Evolutionary conservation across 2,888 invertebrate genomes (phyloP), one percentile per base, ranked within the genome.

Genomic region (Sphaerolaimus hirsutus): DNA sequence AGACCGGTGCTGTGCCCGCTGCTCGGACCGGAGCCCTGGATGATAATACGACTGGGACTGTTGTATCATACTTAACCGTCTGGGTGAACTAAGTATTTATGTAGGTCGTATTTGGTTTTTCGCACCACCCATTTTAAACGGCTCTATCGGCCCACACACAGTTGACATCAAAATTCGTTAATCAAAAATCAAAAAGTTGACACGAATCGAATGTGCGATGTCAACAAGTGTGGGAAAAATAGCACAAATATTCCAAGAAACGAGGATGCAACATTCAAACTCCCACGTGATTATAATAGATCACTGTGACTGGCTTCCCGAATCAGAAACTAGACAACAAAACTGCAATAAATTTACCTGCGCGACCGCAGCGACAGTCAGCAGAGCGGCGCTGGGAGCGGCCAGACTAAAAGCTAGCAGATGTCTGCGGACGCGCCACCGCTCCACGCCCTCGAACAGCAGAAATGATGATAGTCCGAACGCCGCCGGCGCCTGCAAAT

Each of bases 391-490:
- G 24, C 81, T 63, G 0, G 97, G 97, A 1, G 97, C 93, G 0
- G 97, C 76, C 43, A 82, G 68, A 0, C 91, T 82, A 69, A 97
- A 99, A 53, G 89, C 75, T 26, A 83, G 66, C 42, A 97, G 71
- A 66, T 99, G 91, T 58, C 76, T 79, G 26, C 82, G 71, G 58
- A 93, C 89, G 52, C 80, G 71, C 52, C 76, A 76, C 64, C 81
- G 74, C 52, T 93, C 91, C 26, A 93, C 74, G 5, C 87, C 87
- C 59, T 87, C 89, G 62, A 91, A 89, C 51, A 97, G 66, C 38
- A 97, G 70, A 66, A 91, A 93, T n/a, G 91, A 87, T 36, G 91
- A 91, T 19, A 97, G 71, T 1, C 93, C 97, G 70, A 97, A 97
- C 0, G 97, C 89, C 2, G 97, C 93, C 0, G 97, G 97, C 0